A percentile compares a stretch with the other conserved stretches of the same genome.
These are phyloP conservation scores for Trichopoda pennipes DNA, from an alignment of 2,888 invertebrate species.

Conservation along the genomic window DNA sequence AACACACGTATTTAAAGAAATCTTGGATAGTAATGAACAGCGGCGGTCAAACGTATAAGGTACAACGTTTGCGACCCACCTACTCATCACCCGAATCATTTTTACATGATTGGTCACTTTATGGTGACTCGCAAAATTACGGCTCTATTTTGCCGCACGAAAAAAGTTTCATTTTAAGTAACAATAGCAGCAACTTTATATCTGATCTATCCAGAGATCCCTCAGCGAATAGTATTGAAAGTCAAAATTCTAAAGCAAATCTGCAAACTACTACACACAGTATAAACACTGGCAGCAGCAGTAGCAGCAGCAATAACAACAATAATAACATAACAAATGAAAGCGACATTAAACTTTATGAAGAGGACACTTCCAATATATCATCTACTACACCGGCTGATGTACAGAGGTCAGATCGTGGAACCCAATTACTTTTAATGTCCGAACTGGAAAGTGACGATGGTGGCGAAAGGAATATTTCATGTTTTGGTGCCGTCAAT, in stretches of 20 bases:
- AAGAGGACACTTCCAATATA: slow-evolving; percentile 20
- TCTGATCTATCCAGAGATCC: slow-evolving; percentile 79
- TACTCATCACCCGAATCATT: slow-evolving; percentile 80
- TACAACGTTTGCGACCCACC: slow-evolving; percentile 78
- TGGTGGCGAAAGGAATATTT: slow-evolving; percentile 72
- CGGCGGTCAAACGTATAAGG: slow-evolving; percentile 74
- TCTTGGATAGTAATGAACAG: slow-evolving; percentile 79
- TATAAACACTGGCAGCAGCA: slow-evolving; percentile 38
- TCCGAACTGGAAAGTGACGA: slow-evolving; percentile 71
- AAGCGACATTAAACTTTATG: slow-evolving; percentile 55
- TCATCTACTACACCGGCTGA: slow-evolving; percentile 29
- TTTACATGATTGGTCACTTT: slow-evolving; percentile 72
- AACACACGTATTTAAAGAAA: slow-evolving; percentile 78
- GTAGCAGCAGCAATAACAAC: slow-evolving; percentile 35
- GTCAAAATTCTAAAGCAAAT: slow-evolving; percentile 28
- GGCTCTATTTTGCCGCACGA: slow-evolving; percentile 79
- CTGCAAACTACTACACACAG: slow-evolving; percentile 28
- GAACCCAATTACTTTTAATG: slow-evolving; percentile 51
- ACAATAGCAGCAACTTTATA: slow-evolving; percentile 78
- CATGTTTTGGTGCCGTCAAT: slow-evolving; percentile 77
- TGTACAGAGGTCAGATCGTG: slow-evolving; percentile 22
- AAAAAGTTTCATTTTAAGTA: slow-evolving; percentile 74
- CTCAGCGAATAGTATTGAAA: slow-evolving; percentile 69
- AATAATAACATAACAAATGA: slow-evolving; percentile 37
- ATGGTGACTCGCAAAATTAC: slow-evolving; percentile 77